A percentile compares a stretch with the other conserved stretches of the same genome.
phyloP scores from a whole-genome alignment of 2,888 invertebrate genomes.

The Iselma pallidipennis region DNA sequence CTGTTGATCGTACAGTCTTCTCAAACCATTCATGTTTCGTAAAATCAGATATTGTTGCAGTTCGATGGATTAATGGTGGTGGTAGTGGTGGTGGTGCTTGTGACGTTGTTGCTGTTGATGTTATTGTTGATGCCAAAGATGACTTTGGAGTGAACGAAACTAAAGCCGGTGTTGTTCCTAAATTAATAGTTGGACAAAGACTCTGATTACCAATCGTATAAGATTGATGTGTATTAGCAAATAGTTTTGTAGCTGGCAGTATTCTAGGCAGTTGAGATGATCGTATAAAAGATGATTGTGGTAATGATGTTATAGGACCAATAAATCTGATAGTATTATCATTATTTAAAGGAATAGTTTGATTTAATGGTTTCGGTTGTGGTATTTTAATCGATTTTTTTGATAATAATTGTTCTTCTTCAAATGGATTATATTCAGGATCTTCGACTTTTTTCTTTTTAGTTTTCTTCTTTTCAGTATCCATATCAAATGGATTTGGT shows the following conservation, averaged over 20 bases:
- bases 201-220: background rate
- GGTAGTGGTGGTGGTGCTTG: background rate
- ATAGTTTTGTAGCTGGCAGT: background rate
- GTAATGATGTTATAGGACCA: background rate
- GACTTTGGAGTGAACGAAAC: background rate
- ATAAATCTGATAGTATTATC: background rate
- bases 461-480: slow-evolving; percentile 27
- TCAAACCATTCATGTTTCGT: slow-evolving; percentile 61
- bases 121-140: background rate
- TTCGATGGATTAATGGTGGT: background rate
- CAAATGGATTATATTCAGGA: slow-evolving; percentile 42
- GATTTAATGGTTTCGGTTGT: background rate
- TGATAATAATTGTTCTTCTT: slow-evolving; percentile 7
- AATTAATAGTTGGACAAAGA: background rate
- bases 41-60: slow-evolving; percentile 23
- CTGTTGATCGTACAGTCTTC: slow-evolving; percentile 62
- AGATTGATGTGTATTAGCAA: background rate
- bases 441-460: slow-evolving; percentile 34
- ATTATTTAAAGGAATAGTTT: background rate
- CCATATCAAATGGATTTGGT: slow-evolving; percentile 5
- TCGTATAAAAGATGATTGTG: background rate
- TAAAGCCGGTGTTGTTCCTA: slow-evolving; percentile 10
- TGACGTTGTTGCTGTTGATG: background rate
- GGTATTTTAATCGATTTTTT: background rate
- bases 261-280: background rate